Base-by-base conservation (phyloP, 2,797 vertebrate species). In the Artibeus lituratus region DNA sequence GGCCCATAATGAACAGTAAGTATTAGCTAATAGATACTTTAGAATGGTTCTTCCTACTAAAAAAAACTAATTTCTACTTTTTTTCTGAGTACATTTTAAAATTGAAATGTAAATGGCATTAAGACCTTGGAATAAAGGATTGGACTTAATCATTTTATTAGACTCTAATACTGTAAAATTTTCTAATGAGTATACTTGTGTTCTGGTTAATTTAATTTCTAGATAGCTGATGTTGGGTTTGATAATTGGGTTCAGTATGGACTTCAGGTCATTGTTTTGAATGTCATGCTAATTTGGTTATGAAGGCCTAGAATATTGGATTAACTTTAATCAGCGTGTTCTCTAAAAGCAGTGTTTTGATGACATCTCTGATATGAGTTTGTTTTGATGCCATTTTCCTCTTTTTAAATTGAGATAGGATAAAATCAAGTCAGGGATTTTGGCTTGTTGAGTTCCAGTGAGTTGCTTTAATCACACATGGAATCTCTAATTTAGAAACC, bases 321-420 rank as follows among this genome's bases (percentile, higher is more conserved):
- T 90, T 87, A 87, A 87, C 76, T 42, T 55, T 74, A 65, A 80
- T 87, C 15, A 62, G 39, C 16, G 5, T 92, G 10, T 69, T 81
- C 51, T 80, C 18, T 77, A 62, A 87, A 90, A 96, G 59, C 18
- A 51, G 10, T 90, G 55, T 85, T 90, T 97, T 90, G 51, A 42
- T 73, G 85, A 49, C 29, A 10, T 57, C 32, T 91, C 35, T 84
- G 70, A 55, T 39, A 12, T 9, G 15, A 39, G n/a, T 59, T 95
- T 70, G 35, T 62, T 96, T 96, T 92, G 70, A 87, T 94, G 81
- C 74, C 39, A 37, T 83, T 93, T 91, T 94, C 80, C 2, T 81
- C 24, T 93, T 94, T 93, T 92, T 39, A 62, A 24, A 69, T 22
- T 70, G 82, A 65, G 44, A 81, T 77, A 42, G 35, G 88, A 19